Evolutionary conservation across 2,888 invertebrate species (phyloP).

Genomic region (Plebejus anna): DNA sequence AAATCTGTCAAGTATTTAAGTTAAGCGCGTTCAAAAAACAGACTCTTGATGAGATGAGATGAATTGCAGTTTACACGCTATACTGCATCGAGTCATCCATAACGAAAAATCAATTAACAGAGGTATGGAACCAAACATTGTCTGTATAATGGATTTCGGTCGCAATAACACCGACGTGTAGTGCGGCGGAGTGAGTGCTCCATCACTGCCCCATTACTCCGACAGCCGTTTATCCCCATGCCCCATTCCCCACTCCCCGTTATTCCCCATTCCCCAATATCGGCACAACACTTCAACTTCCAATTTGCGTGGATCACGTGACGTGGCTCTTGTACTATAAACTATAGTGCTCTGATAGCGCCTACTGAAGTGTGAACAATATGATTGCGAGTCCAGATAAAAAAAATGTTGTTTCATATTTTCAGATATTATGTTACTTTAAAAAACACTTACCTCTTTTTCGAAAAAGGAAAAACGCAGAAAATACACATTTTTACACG

Average conservation of each 20-base stretch:
- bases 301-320: background rate
- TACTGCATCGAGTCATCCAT: background rate
- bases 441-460: no score
- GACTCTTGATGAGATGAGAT: no score
- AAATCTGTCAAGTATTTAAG: no score
- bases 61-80: no score
- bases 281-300: slow-evolving; percentile 17
- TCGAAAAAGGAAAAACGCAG: no score
- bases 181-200: slow-evolving; percentile 15
- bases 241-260: background rate
- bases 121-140: background rate
- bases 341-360: background rate
- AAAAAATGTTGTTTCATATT: no score
- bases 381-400: no score
- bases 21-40: no score
- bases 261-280: background rate
- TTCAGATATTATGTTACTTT: no score
- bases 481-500: no score
- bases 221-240: slow-evolving; percentile 18
- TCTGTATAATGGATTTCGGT: background rate
- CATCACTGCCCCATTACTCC: slow-evolving; percentile 15
- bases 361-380: no score
- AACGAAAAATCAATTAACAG: slow-evolving; percentile 1
- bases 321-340: slow-evolving; percentile 16
- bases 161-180: slow-evolving; percentile 12